A percentile compares a stretch with the other conserved stretches of the same genome.
phyloP scores from a whole-genome alignment of 2,113 vertebrate genomes.

The Nicator chloris region DNA sequence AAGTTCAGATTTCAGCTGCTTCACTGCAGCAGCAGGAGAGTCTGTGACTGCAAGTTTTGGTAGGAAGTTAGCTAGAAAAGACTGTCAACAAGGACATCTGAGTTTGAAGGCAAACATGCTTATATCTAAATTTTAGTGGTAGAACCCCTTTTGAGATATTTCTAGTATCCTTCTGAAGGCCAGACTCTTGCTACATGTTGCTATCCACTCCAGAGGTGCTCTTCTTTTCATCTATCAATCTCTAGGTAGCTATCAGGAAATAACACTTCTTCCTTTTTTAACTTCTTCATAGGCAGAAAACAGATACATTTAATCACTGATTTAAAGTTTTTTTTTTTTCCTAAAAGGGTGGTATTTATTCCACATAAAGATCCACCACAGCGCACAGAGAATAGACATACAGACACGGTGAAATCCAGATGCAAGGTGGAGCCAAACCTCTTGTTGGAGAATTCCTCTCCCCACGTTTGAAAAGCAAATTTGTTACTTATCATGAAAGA shows the following conservation, averaged over 20 bases:
- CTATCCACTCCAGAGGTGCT: neutral
- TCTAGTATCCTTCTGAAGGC: neutral
- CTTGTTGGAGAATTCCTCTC: neutral
- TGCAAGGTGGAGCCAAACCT: accelerated
- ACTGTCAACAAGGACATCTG: neutral
- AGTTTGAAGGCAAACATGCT: neutral
- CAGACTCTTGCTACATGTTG: neutral
- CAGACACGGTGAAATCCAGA: neutral
- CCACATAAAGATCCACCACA: neutral
- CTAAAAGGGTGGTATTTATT: neutral
- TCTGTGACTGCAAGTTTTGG: neutral
- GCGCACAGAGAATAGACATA: accelerated
- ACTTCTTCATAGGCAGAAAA: neutral
- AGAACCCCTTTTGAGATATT: neutral
- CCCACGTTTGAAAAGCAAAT: neutral
- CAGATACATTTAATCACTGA: neutral
- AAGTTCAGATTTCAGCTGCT: neutral
- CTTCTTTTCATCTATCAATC: neutral
- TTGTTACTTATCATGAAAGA: neutral
- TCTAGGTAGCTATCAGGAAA: neutral
- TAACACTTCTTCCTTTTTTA: neutral
- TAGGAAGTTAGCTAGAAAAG: neutral
- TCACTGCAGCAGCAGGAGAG: neutral
- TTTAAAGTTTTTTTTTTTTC: neutral
- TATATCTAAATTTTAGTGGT: neutral